Evolutionary conservation across 2,113 vertebrate species (phyloP).

Genomic region (Osmerus eperlanus): DNA sequence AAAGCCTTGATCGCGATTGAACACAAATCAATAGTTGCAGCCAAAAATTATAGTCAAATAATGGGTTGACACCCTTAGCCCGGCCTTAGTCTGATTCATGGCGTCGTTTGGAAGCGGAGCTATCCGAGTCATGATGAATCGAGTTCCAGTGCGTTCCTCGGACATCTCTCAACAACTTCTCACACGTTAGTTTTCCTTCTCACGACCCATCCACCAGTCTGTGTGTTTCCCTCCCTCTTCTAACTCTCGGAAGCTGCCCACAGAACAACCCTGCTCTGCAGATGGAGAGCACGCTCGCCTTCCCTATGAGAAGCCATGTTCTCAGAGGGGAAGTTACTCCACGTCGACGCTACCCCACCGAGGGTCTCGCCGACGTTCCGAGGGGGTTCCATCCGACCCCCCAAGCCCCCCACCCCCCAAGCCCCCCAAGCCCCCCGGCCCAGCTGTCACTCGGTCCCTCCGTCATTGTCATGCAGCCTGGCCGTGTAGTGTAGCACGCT

Average conservation of each 20-base stretch:
- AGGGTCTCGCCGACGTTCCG: too few species aligned
- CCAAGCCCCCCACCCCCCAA: too few species aligned
- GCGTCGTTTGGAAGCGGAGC: not conserved
- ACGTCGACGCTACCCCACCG: too few species aligned
- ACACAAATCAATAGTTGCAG: not conserved
- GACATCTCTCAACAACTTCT: too few species aligned
- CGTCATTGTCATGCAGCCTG: conserved; percentile 35
- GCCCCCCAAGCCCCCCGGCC: not conserved
- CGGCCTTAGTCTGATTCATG: not conserved
- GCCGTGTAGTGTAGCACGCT: conserved; percentile 13
- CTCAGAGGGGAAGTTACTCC: too few species aligned
- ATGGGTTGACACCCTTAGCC: not conserved
- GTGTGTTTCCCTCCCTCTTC: not conserved
- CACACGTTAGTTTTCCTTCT: not conserved
- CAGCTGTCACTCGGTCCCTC: conserved; percentile 14
- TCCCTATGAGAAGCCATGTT: too few species aligned
- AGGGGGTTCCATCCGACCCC: too few species aligned
- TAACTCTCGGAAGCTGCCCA: conserved; percentile 5
- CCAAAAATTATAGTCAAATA: not conserved
- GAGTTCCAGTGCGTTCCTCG: too few species aligned
- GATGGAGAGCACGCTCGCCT: too few species aligned
- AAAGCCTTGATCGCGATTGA: not conserved
- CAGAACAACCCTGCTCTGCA: too few species aligned
- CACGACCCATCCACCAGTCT: not conserved
- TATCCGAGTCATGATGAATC: too few species aligned